Evolutionary conservation across 2,888 invertebrate species (phyloP).

Genomic region (Dynastes maya): DNA sequence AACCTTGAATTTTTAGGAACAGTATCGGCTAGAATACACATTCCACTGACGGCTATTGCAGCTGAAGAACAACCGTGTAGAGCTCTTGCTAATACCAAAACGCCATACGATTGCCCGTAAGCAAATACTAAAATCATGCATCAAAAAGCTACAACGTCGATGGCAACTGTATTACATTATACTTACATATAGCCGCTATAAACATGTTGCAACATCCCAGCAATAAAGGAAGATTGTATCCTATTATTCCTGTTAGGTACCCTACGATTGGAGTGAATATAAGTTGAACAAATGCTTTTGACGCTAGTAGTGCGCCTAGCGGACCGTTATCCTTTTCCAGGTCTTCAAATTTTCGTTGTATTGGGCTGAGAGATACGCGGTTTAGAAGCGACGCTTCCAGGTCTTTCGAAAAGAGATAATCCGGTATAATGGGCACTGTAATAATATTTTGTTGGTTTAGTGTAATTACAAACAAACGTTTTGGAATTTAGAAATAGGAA

Average conservation of each 20-base stretch:
- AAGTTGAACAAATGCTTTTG: conserved; percentile 87
- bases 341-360: conserved; percentile 68
- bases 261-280: conserved; percentile 85
- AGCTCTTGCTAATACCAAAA: conserved; percentile 82
- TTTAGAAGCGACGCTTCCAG: conserved; percentile 54
- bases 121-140: conserved; percentile 78
- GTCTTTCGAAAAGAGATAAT: conserved; percentile 76
- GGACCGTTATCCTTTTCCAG: conserved; percentile 78
- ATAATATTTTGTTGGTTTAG: conserved; percentile 8
- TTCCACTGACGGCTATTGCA: conserved; percentile 85
- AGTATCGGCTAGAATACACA: conserved; percentile 82
- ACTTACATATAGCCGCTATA: conserved; percentile 80
- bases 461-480: background rate
- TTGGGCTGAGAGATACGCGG: conserved; percentile 66
- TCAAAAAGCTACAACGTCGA: background rate
- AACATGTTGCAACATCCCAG: conserved; percentile 80
- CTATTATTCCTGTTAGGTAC: conserved; percentile 76
- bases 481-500: no score
- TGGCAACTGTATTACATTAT: background rate
- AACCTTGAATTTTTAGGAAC: conserved; percentile 75
- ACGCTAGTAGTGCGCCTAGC: conserved; percentile 80
- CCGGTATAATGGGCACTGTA: conserved; percentile 86
- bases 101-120: conserved; percentile 79
- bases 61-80: conserved; percentile 88
- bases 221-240: conserved; percentile 80